Evolutionary conservation across 2,888 invertebrate species (phyloP).

Genomic region (Carabus problematicus): DNA sequence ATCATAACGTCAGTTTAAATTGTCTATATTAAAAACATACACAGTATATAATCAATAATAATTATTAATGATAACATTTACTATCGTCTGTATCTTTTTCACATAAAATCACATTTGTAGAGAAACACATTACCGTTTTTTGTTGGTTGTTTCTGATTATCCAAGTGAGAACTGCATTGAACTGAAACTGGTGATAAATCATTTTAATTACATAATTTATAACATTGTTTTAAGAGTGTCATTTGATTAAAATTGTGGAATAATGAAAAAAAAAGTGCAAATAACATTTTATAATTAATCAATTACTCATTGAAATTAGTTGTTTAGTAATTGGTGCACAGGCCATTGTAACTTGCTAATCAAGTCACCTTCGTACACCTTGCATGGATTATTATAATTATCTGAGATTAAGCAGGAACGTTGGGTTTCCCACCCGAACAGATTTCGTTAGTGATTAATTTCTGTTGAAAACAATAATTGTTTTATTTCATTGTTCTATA

Average conservation of each 20-base stretch:
- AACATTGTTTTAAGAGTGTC: background rate
- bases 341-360: too few relatives aligned
- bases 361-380: too few relatives aligned
- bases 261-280: too few relatives aligned
- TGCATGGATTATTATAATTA: too few relatives aligned
- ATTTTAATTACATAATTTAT: background rate
- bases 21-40: conserved; percentile 5
- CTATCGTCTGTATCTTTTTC: conserved; percentile 1
- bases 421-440: background rate
- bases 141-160: conserved; percentile 15
- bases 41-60: background rate
- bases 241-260: background rate
- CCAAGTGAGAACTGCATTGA: conserved; percentile 16
- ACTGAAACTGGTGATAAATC: conserved; percentile 17
- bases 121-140: conserved; percentile 22
- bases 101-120: conserved; percentile 20
- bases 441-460: background rate
- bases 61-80: conserved; percentile 27
- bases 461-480: background rate
- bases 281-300: too few relatives aligned
- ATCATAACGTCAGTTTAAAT: background rate
- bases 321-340: too few relatives aligned
- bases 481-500: background rate
- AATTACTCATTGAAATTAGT: too few relatives aligned
- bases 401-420: too few relatives aligned